Conservation (phyloP, 1,140 invertebrate species). For the Drosophila oshimai region DNA sequence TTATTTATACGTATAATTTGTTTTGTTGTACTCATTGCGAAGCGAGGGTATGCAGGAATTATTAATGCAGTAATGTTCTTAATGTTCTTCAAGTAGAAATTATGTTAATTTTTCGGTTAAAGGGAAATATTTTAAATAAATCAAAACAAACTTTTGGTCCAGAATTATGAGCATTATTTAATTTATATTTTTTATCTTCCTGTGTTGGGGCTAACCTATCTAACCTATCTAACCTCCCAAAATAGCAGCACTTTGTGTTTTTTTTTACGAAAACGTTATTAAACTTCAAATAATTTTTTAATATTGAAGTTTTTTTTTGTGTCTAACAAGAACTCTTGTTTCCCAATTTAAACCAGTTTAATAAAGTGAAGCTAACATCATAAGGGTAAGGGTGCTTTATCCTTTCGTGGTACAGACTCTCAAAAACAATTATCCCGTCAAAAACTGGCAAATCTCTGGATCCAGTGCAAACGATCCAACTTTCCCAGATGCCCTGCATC, state of each 20-base stretch:
- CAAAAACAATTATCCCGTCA: conserved; percentile 30
- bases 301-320: too few species aligned
- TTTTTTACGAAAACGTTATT: too few species aligned
- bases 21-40: conserved; percentile 9
- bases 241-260: too few species aligned
- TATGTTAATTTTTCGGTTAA: too few species aligned
- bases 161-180: too few species aligned
- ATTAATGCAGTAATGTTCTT: conserved; percentile 3
- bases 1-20: conserved; percentile 46
- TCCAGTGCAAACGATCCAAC: conserved; percentile 4
- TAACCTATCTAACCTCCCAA: too few species aligned
- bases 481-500: background rate
- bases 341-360: background rate
- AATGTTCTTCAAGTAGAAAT: background rate
- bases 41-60: background rate
- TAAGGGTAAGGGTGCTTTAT: conserved; percentile 6
- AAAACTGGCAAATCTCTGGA: conserved; percentile 45
- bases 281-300: too few species aligned
- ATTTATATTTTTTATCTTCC: too few species aligned
- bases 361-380: conserved; percentile 41
- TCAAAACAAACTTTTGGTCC: too few species aligned
- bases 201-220: too few species aligned
- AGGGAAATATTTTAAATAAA: too few species aligned
- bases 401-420: background rate
- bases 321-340: background rate